Evolutionary conservation across 2,797 vertebrate species (phyloP).

Genomic region (Melanotaenia pygmaea): DNA sequence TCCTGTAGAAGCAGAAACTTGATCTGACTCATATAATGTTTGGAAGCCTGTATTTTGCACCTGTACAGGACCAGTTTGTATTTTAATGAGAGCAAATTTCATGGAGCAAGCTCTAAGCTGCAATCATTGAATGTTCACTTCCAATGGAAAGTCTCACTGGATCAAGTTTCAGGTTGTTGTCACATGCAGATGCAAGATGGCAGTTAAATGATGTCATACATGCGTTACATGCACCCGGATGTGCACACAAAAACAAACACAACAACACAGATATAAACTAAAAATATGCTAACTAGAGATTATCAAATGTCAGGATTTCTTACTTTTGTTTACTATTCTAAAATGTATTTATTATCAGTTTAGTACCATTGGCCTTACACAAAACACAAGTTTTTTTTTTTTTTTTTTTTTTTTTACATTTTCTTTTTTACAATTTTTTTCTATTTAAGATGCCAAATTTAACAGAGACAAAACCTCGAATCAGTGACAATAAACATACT

Average conservation of each 20-base stretch:
- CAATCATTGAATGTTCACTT: neutral
- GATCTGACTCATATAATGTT: neutral
- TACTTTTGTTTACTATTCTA: neutral
- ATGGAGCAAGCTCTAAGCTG: neutral
- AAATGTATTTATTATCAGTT: neutral
- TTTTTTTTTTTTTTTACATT: too few relatives aligned
- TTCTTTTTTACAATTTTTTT: neutral
- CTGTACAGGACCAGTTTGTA: conserved; percentile 4
- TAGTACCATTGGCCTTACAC: neutral
- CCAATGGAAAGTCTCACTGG: neutral
- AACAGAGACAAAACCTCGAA: neutral
- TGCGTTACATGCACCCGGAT: too few relatives aligned
- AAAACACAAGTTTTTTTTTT: too few relatives aligned
- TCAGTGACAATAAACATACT: neutral
- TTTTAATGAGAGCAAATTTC: neutral
- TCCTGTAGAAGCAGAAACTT: neutral
- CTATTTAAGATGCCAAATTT: neutral
- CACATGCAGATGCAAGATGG: too few relatives aligned
- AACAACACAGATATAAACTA: too few relatives aligned
- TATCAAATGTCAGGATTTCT: neutral
- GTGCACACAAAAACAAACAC: too few relatives aligned
- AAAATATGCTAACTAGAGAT: too few relatives aligned
- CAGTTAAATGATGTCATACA: too few relatives aligned
- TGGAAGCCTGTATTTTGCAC: neutral
- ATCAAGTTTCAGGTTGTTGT: neutral